Base-by-base conservation (phyloP, 2,888 invertebrate genomes). In the Hololepta plana region DNA sequence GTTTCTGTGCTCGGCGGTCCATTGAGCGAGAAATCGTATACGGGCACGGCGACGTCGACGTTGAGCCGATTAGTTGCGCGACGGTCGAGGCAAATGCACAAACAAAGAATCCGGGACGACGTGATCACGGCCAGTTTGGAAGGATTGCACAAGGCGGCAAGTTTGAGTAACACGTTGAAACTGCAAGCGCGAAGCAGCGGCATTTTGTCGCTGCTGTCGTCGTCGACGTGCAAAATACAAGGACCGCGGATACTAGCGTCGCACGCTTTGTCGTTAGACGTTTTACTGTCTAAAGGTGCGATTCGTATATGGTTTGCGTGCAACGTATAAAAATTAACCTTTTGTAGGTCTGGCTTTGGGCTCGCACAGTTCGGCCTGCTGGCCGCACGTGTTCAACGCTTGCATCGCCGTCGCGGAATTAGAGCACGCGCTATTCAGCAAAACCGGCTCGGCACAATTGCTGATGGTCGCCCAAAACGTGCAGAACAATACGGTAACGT, bases 381-480 rank as follows among this genome's bases (percentile, higher is more conserved):
- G 95, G 95, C 80, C 82, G 35, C 90, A 95, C 47, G 84, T 95
- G 32, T 88, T 96, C 48, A 74, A 80, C 42, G 90, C 90, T 11
- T 90, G 90, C 40, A 74, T 90, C 19, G 90, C 91, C 48, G 84
- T 93, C 4, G 80, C 87, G 3, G 81, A 82, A 43, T 57, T 93
- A 43, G 95, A 95, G 43, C 88, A 90, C 47, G 75, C 77, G 1
- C 68, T 87, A 37, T 90, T 90, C 42, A 85, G 87, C 13, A 73
- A 77, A 42, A 81, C 81, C 38, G 76, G 72, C 15, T 72, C 71
- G 37, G 65, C 68, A 2, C 62, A 70, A 5, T 56, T 71, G 8
- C 62, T 72, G 0, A 67, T 72, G 49, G 63, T 69, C 1, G 64
- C 68, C 2, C 67, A 71, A 53, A 73, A 70, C 40, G 67, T 71